A percentile compares a stretch with the other conserved stretches of the same genome.
phyloP scores from a whole-genome alignment of 2,797 vertebrate species.

The Momotus momota region DNA sequence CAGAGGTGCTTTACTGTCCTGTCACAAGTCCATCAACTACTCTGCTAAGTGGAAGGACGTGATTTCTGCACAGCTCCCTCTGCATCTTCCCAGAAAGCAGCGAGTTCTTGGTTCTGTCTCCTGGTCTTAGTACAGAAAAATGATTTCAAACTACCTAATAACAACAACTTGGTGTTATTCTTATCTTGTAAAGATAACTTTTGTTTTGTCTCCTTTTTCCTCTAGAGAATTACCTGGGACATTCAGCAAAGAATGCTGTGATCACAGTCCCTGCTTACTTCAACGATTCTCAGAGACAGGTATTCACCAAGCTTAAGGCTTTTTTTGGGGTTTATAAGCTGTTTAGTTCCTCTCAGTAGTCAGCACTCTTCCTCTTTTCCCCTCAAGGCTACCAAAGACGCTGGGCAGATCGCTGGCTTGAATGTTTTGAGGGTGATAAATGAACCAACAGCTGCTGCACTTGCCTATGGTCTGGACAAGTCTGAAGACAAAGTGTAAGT shows the following conservation, averaged over 20 bases:
- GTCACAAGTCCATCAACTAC: not conserved
- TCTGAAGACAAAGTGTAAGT: conserved; percentile 96
- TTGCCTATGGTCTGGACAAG: conserved; percentile 97
- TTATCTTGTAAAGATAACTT: not conserved
- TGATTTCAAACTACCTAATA: not conserved
- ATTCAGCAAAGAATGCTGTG: conserved; percentile 93
- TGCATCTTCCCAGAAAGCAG: not conserved
- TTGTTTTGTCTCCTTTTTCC: not conserved
- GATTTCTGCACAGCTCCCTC: not conserved
- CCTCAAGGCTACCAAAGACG: conserved; percentile 95
- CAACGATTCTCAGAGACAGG: conserved; percentile 99
- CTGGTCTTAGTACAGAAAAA: not conserved
- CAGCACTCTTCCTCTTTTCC: not conserved
- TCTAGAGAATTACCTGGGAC: conserved; percentile 93
- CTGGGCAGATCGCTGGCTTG: conserved; percentile 94
- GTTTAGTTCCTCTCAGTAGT: not conserved
- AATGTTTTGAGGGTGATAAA: conserved; percentile 98
- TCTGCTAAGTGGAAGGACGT: not conserved
- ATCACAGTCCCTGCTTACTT: conserved; percentile 98
- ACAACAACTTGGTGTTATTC: not conserved
- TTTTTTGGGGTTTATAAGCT: not conserved
- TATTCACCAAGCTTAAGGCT: conserved; percentile 31
- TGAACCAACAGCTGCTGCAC: conserved; percentile 95
- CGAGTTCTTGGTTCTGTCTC: not conserved
- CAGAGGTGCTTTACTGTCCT: not conserved